A percentile compares a stretch with the other conserved stretches of the same genome.
Conservation (phyloP, 2,888 invertebrate species). For the Bhutanitis thaidina region DNA sequence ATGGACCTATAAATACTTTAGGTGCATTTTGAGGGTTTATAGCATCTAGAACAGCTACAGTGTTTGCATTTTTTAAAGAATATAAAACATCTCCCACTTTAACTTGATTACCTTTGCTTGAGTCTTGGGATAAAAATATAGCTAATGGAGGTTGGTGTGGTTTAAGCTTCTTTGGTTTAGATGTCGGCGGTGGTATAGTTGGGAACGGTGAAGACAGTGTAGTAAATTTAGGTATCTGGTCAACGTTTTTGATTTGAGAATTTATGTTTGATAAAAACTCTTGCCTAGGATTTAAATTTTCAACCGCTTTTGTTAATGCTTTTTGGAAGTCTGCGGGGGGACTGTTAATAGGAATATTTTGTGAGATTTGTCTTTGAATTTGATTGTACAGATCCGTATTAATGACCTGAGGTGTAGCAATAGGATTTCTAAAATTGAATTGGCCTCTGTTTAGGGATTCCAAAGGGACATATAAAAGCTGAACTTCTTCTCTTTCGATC, state of each 20-base stretch:
- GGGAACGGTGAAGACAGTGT: conserved; percentile 59
- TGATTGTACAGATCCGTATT: conserved; percentile 55
- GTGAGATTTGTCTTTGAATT: conserved; percentile 41
- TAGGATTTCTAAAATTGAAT: conserved; percentile 58
- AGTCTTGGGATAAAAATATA: conserved; percentile 84
- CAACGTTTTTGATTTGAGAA: conserved; percentile 38
- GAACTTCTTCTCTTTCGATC: conserved; percentile 83
- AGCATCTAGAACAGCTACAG: conserved; percentile 88
- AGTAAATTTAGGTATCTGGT: conserved; percentile 62
- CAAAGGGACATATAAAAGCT: conserved; percentile 89
- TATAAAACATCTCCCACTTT: conserved; percentile 85
- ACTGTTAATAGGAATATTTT: conserved; percentile 24
- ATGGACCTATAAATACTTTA: conserved; percentile 90
- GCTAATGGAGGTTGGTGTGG: conserved; percentile 92
- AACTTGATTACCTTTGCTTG: conserved; percentile 67
- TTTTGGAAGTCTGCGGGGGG: conserved; percentile 47
- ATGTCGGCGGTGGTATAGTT: conserved; percentile 47
- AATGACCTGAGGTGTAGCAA: conserved; percentile 43
- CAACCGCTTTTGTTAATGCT: conserved; percentile 40
- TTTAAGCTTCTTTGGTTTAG: conserved; percentile 80
- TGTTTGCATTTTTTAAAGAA: conserved; percentile 84
- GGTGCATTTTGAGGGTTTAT: conserved; percentile 84
- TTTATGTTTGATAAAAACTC: conserved; percentile 61
- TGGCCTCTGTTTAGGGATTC: conserved; percentile 83
- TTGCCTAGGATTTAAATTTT: conserved; percentile 42